These are phyloP conservation scores for Hipposideros larvatus DNA, from an alignment of 2,797 vertebrate species.

Conservation along the genomic window DNA sequence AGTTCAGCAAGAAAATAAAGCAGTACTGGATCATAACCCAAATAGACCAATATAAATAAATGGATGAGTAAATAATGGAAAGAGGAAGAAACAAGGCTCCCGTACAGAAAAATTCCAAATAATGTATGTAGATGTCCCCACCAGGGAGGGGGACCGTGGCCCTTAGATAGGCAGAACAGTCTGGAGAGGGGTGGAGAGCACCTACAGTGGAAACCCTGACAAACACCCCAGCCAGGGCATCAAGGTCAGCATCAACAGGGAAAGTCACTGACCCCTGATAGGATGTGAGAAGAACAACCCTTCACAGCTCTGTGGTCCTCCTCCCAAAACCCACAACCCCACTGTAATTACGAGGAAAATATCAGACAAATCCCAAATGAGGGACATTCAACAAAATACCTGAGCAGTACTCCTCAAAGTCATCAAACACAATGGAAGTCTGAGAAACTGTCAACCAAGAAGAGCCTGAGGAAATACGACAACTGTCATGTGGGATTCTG, in stretches of 20 bases:
- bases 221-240: neutral
- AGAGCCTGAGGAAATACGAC: neutral
- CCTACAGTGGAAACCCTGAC: neutral
- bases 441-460: neutral
- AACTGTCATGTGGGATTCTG: neutral
- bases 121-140: rapidly evolving
- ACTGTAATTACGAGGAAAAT: neutral
- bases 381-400: neutral
- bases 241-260: neutral
- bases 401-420: neutral
- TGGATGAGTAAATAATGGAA: neutral
- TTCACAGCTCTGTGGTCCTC: neutral
- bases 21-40: neutral
- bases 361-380: neutral
- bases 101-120: neutral
- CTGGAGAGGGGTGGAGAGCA: neutral
- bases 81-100: neutral
- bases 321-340: neutral
- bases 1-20: neutral
- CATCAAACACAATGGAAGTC: neutral
- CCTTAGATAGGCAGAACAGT: neutral
- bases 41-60: neutral
- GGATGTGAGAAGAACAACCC: neutral
- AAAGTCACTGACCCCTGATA: neutral
- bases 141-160: neutral